These are phyloP conservation scores for Neofelis nebulosa DNA, from an alignment of 2,113 vertebrate species.

Conservation along the genomic window DNA sequence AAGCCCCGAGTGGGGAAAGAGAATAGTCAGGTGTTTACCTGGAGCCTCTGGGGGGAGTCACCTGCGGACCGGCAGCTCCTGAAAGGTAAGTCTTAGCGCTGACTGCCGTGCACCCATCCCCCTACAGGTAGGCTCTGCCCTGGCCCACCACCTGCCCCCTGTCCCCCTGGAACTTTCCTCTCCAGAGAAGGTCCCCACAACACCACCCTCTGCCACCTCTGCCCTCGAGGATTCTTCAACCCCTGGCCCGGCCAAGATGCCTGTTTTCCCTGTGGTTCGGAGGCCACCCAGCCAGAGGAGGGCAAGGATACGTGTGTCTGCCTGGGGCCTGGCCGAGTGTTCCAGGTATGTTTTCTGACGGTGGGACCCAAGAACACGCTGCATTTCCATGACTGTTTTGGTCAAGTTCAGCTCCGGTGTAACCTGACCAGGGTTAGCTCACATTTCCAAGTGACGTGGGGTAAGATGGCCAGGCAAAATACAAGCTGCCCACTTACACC, in stretches of 20 bases:
- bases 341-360: conserved; percentile 88
- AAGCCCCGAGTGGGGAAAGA: not conserved
- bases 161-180: conserved; percentile 90
- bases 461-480: not conserved
- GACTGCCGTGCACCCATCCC: not conserved
- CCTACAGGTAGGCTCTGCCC: conserved; percentile 90
- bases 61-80: not conserved
- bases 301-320: conserved; percentile 89
- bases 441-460: not conserved
- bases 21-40: not conserved
- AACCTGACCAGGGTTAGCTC: not conserved
- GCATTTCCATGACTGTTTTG: not conserved
- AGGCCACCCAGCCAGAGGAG: conserved; percentile 87
- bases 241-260: conserved; percentile 82
- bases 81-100: not conserved
- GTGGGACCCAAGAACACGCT: not conserved
- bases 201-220: conserved; percentile 82
- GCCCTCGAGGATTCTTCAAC: conserved; percentile 89
- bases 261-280: conserved; percentile 87
- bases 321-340: conserved; percentile 82
- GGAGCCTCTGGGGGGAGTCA: not conserved
- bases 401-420: not conserved
- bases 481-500: not conserved
- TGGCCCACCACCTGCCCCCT: conserved; percentile 76
- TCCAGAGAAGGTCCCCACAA: conserved; percentile 58